Percentiles rank a stretch among this genome's conserved stretches.
phyloP scores from a whole-genome alignment of 2,113 vertebrate genomes.

The Caranx ignobilis region DNA sequence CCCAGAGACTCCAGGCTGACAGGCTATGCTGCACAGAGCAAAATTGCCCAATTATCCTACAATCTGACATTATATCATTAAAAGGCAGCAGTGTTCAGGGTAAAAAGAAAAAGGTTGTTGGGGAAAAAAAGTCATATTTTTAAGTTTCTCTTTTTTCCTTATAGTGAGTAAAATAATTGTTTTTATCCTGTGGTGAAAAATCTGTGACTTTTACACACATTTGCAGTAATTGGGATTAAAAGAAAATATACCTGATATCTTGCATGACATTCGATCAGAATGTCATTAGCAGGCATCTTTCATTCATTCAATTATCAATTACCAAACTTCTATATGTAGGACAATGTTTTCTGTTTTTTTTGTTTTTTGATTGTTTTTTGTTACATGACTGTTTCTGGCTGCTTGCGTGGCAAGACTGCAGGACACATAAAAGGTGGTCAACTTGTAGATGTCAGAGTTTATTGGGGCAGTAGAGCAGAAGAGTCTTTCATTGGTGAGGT shows the following conservation, averaged over 20 bases:
- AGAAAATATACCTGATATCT: not conserved
- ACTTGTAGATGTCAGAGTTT: conserved; percentile 58
- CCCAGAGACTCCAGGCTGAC: conserved; percentile 17
- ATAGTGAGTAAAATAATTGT: not conserved
- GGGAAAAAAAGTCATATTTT: not conserved
- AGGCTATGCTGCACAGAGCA: not conserved
- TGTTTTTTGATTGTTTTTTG: conserved; percentile 4
- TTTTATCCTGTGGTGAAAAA: not conserved
- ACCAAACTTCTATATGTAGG: conserved; percentile 8
- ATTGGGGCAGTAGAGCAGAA: conserved; percentile 57
- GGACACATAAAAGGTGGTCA: not conserved
- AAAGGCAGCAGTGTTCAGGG: not conserved
- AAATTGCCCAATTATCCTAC: conserved; percentile 28
- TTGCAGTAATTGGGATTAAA: not conserved
- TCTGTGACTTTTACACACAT: not conserved
- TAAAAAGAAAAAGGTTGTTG: not conserved
- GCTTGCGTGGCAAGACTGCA: conserved; percentile 4
- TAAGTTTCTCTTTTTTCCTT: not conserved
- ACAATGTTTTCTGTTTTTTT: not conserved
- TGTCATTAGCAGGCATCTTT: not conserved
- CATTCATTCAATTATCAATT: not conserved
- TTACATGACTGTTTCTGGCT: not conserved
- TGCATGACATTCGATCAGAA: not conserved
- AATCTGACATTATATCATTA: conserved; percentile 33
- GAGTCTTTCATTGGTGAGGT: conserved; percentile 12